These are phyloP conservation scores for Apogon hyalosoma DNA, from an alignment of 2,797 vertebrate species.

Conservation along the genomic window DNA sequence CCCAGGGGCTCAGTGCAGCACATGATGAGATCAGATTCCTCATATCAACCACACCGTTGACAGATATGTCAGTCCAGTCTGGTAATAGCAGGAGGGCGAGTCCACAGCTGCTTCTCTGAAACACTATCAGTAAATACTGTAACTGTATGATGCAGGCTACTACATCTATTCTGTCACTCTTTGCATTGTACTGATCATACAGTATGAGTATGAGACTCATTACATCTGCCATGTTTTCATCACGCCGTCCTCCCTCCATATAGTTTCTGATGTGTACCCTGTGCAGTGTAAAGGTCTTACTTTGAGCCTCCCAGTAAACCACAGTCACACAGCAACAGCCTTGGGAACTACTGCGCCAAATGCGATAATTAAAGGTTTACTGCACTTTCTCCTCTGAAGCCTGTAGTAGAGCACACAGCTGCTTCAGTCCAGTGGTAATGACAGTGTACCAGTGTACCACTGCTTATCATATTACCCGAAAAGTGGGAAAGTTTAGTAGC, in stretches of 20 bases:
- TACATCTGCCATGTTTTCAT: conserved; percentile 17
- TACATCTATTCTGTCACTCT: background rate
- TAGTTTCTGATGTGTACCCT: conserved; percentile 19
- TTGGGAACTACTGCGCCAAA: conserved; percentile 60
- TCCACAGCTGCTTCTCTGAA: too few relatives aligned
- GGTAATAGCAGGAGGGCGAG: conserved; percentile 18
- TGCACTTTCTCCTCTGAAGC: conserved; percentile 33
- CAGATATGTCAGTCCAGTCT: conserved; percentile 45
- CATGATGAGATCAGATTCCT: conserved; percentile 56
- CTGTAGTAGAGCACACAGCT: conserved; percentile 40
- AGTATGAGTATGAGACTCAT: background rate
- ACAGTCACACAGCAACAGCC: conserved; percentile 45
- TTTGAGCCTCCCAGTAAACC: conserved; percentile 44
- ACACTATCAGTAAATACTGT: background rate
- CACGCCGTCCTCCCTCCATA: conserved; percentile 2
- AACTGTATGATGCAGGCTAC: background rate
- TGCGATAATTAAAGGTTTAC: conserved; percentile 72
- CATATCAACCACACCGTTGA: conserved; percentile 47
- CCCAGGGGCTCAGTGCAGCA: conserved; percentile 37
- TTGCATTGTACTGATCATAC: background rate
- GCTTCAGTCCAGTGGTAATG: conserved; percentile 55
- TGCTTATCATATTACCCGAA: conserved; percentile 59
- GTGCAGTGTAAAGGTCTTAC: conserved; percentile 18
- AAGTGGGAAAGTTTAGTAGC: conserved; percentile 50
- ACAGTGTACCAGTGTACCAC: conserved; percentile 47